Percentiles rank a stretch among this genome's conserved stretches.
Evolutionary conservation across 2,888 invertebrate species (phyloP).

Genomic region (Drosophila neotestacea): DNA sequence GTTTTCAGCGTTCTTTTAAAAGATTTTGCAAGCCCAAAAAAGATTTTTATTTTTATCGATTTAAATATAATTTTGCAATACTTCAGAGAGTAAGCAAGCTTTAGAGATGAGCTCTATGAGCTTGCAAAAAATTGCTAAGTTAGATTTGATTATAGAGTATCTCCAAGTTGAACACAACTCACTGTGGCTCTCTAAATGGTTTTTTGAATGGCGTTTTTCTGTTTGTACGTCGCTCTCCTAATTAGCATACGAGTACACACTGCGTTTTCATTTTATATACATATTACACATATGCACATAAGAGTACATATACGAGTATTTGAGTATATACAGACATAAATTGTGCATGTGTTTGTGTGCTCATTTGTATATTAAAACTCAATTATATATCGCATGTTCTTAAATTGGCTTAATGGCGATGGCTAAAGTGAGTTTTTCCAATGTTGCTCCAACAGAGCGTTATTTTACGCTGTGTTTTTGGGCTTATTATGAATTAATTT

Average conservation of each 20-base stretch:
- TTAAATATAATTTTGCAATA: too few relatives aligned
- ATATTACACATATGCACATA: neutral
- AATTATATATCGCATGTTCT: constrained; percentile 77
- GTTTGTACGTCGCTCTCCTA: constrained; percentile 25
- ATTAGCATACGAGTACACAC: neutral
- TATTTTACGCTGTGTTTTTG: constrained; percentile 16
- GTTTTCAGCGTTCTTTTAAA: too few relatives aligned
- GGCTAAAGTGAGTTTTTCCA: constrained; percentile 5
- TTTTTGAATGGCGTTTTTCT: constrained; percentile 29
- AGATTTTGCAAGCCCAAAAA: too few relatives aligned
- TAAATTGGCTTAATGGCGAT: constrained; percentile 50
- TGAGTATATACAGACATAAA: neutral
- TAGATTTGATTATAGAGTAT: neutral
- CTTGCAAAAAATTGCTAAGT: neutral
- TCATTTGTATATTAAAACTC: constrained; percentile 60
- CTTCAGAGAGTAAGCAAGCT: too few relatives aligned
- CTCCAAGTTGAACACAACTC: neutral
- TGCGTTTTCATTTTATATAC: neutral
- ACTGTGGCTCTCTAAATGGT: neutral
- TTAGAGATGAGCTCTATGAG: too few relatives aligned
- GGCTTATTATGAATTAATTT: constrained; percentile 72
- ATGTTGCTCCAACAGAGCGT: constrained; percentile 18
- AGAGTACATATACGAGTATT: neutral
- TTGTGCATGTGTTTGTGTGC: constrained; percentile 21
- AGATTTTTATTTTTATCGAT: too few relatives aligned